Percentiles rank a stretch among this genome's conserved stretches.
phyloP scores from a whole-genome alignment of 92 coral and sea anemone genomes.

The Umimayanthus chanpuru region DNA sequence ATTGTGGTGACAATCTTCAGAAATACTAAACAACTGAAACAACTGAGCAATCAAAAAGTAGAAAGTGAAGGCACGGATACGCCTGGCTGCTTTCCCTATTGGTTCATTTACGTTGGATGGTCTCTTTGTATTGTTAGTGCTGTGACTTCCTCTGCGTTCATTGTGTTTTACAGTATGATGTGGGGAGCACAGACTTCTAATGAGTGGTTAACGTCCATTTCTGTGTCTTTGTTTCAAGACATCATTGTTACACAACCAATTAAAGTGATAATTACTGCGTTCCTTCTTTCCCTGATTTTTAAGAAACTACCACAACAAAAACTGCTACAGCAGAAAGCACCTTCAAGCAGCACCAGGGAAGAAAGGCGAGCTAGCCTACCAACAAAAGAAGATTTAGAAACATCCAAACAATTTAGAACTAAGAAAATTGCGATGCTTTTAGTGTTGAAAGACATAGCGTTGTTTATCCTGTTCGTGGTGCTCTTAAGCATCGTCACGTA shows the following conservation, averaged over 20 bases:
- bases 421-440: conserved; percentile 40
- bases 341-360: not conserved
- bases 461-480: conserved; percentile 43
- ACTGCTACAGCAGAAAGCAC: conserved; percentile 10
- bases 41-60: conserved; percentile 6
- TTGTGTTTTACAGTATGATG: conserved; percentile 72
- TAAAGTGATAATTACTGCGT: conserved; percentile 64
- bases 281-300: conserved; percentile 62
- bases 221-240: conserved; percentile 75
- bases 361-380: conserved; percentile 19
- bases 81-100: conserved; percentile 47
- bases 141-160: conserved; percentile 53
- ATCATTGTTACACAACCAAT: conserved; percentile 74
- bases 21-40: conserved; percentile 51
- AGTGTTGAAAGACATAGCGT: conserved; percentile 33
- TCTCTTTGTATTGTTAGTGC: conserved; percentile 54
- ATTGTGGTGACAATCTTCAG: conserved; percentile 68
- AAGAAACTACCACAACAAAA: conserved; percentile 63
- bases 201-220: conserved; percentile 82
- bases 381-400: conserved; percentile 18
- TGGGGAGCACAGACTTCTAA: conserved; percentile 85
- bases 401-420: conserved; percentile 35
- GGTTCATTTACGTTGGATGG: conserved; percentile 68
- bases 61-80: not conserved
- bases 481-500: conserved; percentile 37